Evolutionary conservation across 1,140 invertebrate species (phyloP).

Genomic region (Pantala flavescens): DNA sequence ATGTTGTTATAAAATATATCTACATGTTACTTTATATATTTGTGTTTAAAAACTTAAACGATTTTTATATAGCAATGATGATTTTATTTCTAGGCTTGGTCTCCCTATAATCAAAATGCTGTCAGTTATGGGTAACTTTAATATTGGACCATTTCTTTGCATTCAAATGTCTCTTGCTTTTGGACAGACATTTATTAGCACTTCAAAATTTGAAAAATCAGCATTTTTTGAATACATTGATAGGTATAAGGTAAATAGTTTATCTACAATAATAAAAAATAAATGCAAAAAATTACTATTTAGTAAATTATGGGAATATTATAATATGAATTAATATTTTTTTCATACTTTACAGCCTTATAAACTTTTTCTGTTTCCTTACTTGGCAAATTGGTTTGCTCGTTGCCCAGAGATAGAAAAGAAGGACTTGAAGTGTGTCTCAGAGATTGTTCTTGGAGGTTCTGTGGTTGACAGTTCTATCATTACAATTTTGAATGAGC

Average conservation of each 20-base stretch:
- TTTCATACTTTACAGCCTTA: background rate
- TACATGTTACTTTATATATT: too few relatives aligned
- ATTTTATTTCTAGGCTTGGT: too few relatives aligned
- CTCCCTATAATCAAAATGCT: background rate
- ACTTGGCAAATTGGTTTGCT: conserved; percentile 8
- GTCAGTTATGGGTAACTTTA: background rate
- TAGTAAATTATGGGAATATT: too few relatives aligned
- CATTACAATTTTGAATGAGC: background rate
- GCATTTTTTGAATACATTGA: background rate
- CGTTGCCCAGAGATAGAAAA: background rate
- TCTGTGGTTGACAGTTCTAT: background rate
- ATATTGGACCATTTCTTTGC: background rate
- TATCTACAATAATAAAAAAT: too few relatives aligned
- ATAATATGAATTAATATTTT: too few relatives aligned
- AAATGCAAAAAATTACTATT: too few relatives aligned
- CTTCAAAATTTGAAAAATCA: conserved; percentile 6
- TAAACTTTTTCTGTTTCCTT: background rate
- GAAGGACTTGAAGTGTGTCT: background rate
- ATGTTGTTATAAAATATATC: too few relatives aligned
- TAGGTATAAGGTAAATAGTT: background rate
- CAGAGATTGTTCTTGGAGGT: background rate
- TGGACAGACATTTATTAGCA: background rate
- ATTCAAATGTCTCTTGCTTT: background rate
- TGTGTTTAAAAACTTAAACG: too few relatives aligned
- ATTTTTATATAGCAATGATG: too few relatives aligned